phyloP scores from a whole-genome alignment of 2,113 vertebrate genomes.

The Protobothrops mucrosquamatus region DNA sequence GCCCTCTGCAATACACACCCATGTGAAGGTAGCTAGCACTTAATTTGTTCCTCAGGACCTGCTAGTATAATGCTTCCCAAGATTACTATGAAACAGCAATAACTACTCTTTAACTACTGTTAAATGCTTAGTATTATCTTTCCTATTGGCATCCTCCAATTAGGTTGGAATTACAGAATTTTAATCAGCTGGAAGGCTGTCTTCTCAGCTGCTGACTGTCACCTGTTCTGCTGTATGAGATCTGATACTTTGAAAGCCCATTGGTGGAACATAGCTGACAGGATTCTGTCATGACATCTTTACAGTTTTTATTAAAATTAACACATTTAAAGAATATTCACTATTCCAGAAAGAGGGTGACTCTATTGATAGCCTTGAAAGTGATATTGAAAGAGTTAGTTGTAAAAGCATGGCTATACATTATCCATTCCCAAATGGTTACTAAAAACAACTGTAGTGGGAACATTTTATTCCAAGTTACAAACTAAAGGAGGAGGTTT shows the following conservation, averaged over 20 bases:
- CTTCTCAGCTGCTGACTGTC: not conserved
- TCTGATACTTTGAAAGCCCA: not conserved
- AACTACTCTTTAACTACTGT: not conserved
- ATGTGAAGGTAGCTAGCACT: slow-evolving; percentile 82
- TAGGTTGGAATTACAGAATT: not conserved
- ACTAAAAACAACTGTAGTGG: not conserved
- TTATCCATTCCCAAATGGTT: not conserved
- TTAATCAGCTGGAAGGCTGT: not conserved
- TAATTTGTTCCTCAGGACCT: not conserved
- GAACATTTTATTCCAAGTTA: not conserved
- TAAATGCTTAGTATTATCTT: not conserved
- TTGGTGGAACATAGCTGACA: not conserved
- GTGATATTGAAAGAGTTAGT: not conserved
- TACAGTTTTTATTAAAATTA: not conserved
- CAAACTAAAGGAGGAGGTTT: not conserved
- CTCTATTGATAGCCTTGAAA: not conserved
- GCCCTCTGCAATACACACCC: slow-evolving; percentile 92
- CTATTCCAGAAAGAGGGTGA: not conserved
- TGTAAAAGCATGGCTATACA: not conserved
- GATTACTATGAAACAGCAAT: not conserved
- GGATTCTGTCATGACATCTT: not conserved
- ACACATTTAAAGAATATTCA: not conserved
- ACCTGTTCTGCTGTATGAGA: not conserved
- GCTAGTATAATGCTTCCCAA: not conserved
- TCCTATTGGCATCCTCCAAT: not conserved